A percentile compares a stretch with the other conserved stretches of the same genome.
Evolutionary conservation across 1,140 invertebrate genomes (phyloP).

Genomic region (Neotoxoptera formosana): DNA sequence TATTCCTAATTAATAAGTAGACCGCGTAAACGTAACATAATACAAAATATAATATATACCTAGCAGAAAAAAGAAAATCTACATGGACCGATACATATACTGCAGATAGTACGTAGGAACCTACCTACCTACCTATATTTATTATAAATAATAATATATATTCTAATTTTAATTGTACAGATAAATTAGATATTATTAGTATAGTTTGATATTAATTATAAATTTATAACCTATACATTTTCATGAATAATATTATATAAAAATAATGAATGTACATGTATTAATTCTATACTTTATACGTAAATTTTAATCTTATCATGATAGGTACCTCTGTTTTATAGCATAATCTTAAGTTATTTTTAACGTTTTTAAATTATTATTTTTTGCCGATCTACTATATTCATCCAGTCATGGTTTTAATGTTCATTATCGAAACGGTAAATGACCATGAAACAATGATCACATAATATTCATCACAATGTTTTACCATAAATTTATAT

Average conservation of each 20-base stretch:
- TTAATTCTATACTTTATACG: no score
- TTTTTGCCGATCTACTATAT: background rate
- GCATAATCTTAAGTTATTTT: background rate
- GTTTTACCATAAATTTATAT: background rate
- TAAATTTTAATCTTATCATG: no score
- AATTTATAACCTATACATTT: background rate
- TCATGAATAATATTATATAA: background rate
- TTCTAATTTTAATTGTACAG: background rate
- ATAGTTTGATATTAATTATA: background rate
- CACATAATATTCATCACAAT: background rate
- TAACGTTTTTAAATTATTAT: background rate
- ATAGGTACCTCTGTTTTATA: background rate
- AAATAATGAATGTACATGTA: background rate
- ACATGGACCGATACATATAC: no score
- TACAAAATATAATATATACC: no score
- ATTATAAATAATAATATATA: background rate
- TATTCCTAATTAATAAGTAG: no score
- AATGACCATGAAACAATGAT: constrained; percentile 14
- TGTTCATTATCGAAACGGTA: background rate
- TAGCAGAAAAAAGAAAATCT: no score
- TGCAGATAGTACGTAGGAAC: no score
- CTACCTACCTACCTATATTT: no score
- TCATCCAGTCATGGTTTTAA: background rate
- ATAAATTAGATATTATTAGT: background rate
- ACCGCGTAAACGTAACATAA: no score